These are phyloP conservation scores for Eonycteris spelaea DNA, from an alignment of 2,113 vertebrate genomes.

Conservation along the genomic window DNA sequence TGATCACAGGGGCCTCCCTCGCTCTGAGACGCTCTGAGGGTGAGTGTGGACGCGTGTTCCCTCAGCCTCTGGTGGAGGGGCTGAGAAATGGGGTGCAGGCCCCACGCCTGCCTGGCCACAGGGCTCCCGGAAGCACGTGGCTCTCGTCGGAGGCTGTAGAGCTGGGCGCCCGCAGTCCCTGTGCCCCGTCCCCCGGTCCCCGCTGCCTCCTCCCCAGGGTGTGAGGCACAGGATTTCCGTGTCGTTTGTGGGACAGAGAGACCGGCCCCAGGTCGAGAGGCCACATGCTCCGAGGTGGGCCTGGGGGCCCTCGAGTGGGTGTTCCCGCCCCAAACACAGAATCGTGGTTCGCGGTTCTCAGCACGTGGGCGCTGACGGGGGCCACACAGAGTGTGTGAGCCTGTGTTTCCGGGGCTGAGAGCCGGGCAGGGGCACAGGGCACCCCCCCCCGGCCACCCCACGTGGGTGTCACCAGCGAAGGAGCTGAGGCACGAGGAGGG, in stretches of 20 bases:
- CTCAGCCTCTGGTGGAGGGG: neutral
- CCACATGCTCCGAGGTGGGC: accelerated
- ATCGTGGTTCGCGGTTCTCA: too few relatives aligned
- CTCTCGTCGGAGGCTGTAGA: accelerated
- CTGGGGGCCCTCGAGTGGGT: accelerated
- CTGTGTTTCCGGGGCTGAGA: neutral
- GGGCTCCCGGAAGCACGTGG: accelerated
- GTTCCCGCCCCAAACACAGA: neutral
- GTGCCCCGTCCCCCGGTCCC: neutral
- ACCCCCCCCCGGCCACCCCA: neutral
- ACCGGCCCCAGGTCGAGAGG: neutral
- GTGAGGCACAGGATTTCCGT: neutral
- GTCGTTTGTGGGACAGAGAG: neutral
- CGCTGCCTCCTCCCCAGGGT: neutral
- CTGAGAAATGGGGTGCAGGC: accelerated
- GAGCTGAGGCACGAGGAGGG: neutral
- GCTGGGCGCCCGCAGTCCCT: accelerated
- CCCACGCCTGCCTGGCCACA: accelerated
- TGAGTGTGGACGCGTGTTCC: accelerated
- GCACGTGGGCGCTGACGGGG: neutral
- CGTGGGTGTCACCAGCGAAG: neutral
- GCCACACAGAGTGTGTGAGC: accelerated
- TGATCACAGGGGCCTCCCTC: accelerated
- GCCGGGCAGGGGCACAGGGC: accelerated
- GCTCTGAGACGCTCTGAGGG: accelerated